These are phyloP conservation scores for Sepioteuthis lessoniana DNA, from an alignment of 2,888 invertebrate species.

Conservation along the genomic window DNA sequence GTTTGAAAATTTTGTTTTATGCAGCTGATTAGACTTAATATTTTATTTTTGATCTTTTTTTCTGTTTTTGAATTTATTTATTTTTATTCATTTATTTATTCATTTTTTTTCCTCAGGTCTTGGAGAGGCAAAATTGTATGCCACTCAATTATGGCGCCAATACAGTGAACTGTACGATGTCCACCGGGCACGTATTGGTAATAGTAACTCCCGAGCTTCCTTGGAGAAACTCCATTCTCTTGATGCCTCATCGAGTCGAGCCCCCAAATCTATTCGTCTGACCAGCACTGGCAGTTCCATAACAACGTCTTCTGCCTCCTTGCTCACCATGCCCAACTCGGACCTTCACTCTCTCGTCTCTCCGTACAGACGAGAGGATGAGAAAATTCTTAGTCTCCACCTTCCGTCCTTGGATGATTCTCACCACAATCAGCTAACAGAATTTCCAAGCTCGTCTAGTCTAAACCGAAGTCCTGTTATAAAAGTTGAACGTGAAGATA, in stretches of 20 bases:
- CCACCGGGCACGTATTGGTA: slow-evolving; percentile 59
- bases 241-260: not conserved
- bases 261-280: not conserved
- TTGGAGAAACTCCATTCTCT: slow-evolving; percentile 43
- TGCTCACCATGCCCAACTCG: not conserved
- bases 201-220: slow-evolving; percentile 51
- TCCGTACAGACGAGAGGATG: not conserved
- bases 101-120: slow-evolving; percentile 49
- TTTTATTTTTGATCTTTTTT: not conserved
- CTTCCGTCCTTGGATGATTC: not conserved
- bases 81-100: too few species aligned
- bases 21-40: too few species aligned
- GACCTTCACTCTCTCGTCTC: not conserved
- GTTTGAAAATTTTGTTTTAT: too few species aligned
- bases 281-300: not conserved
- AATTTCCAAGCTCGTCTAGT: slow-evolving; percentile 8
- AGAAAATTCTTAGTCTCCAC: slow-evolving; percentile 1
- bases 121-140: slow-evolving; percentile 60
- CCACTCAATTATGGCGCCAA: slow-evolving; percentile 59
- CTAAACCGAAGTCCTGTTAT: slow-evolving; percentile 4
- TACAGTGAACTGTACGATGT: slow-evolving; percentile 60
- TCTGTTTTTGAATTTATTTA: too few species aligned
- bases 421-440: not conserved
- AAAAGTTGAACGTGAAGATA: slow-evolving; percentile 44
- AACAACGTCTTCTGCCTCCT: not conserved